phyloP scores from a whole-genome alignment of 2,797 vertebrate species.

The Sebastes cheni region DNA sequence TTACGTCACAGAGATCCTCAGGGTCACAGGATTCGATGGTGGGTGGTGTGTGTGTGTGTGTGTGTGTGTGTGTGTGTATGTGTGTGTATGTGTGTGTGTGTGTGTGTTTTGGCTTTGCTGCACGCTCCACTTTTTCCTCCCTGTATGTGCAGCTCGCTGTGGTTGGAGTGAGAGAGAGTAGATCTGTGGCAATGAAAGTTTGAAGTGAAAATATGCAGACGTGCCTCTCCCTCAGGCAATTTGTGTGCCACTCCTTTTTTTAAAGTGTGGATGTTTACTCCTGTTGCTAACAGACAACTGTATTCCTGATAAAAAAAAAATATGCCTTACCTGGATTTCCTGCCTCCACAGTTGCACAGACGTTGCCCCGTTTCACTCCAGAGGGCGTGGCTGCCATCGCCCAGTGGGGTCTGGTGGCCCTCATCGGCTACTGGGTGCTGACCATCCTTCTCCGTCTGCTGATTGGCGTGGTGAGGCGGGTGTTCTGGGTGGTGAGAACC shows the following conservation, averaged over 20 bases:
- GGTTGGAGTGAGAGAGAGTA: background rate
- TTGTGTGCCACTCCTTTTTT: constrained; percentile 42
- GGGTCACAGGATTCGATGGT: constrained; percentile 82
- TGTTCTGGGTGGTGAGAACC: constrained; percentile 81
- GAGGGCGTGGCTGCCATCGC: constrained; percentile 78
- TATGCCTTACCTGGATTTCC: background rate
- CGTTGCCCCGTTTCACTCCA: constrained; percentile 79
- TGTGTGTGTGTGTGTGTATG: too few species aligned
- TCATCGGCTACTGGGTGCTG: constrained; percentile 82
- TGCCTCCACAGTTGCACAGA: constrained; percentile 66
- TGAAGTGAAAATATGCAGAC: constrained; percentile 39
- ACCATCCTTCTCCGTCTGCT: constrained; percentile 70
- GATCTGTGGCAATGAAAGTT: background rate
- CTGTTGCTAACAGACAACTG: background rate
- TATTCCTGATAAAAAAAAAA: background rate
- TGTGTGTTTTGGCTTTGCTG: background rate
- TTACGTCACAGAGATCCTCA: constrained; percentile 82
- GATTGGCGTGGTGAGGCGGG: constrained; percentile 59
- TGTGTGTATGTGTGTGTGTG: background rate
- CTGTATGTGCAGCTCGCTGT: background rate
- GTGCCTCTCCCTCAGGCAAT: constrained; percentile 27
- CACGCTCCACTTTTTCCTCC: background rate
- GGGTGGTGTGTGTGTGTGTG: constrained; percentile 42
- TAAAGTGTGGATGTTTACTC: background rate
- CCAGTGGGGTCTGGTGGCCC: constrained; percentile 81